These are phyloP conservation scores for Percina caprodes DNA, from an alignment of 2,113 vertebrate genomes.

Conservation along the genomic window DNA sequence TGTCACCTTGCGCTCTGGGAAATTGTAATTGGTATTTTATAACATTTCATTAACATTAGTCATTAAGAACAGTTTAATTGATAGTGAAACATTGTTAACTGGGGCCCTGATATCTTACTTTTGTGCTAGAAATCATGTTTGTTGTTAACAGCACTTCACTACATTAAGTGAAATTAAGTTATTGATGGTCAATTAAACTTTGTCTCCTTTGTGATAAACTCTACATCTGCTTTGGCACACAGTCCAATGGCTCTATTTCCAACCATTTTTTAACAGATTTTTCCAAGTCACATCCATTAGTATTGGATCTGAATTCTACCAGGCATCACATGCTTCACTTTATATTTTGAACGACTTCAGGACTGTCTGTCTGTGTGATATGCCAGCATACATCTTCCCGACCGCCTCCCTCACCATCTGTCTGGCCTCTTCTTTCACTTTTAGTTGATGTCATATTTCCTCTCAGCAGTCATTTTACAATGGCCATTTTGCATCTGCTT, in stretches of 20 bases:
- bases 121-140: background rate
- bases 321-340: constrained; percentile 21
- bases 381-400: constrained; percentile 55
- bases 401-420: constrained; percentile 65
- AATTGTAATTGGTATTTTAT: background rate
- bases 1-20: background rate
- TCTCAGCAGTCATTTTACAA: constrained; percentile 49
- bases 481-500: constrained; percentile 54
- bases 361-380: constrained; percentile 45
- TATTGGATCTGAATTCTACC: constrained; percentile 12
- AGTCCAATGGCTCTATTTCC: background rate
- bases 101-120: too few species aligned
- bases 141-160: background rate
- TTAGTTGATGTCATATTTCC: constrained; percentile 48
- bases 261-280: background rate
- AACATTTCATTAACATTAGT: background rate
- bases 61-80: background rate
- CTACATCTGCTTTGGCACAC: background rate
- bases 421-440: constrained; percentile 60
- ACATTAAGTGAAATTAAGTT: too few species aligned
- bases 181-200: background rate
- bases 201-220: background rate
- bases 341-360: constrained; percentile 33
- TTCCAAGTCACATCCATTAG: constrained; percentile 23
- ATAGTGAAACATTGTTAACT: background rate